A percentile compares a stretch with the other conserved stretches of the same genome.
These are phyloP conservation scores for Fringilla coelebs DNA, from an alignment of 2,797 vertebrate species.

Conservation along the genomic window DNA sequence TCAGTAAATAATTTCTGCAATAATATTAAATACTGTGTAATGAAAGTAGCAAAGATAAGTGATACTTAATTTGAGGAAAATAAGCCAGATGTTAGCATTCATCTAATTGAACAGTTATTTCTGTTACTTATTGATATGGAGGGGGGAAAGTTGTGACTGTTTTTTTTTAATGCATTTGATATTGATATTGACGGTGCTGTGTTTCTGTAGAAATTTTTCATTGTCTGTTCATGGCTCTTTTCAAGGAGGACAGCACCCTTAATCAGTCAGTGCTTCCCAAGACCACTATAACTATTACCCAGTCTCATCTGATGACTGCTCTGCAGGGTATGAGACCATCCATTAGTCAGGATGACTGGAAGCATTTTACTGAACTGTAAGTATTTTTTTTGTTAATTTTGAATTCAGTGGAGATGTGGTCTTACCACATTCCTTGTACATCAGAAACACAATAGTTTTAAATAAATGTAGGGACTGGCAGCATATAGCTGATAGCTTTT, in stretches of 20 bases:
- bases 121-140: background rate
- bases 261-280: conserved; percentile 69
- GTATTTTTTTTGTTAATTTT: conserved; percentile 47
- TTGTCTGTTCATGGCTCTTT: background rate
- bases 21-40: background rate
- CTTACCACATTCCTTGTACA: background rate
- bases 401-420: background rate
- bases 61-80: background rate
- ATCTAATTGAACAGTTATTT: background rate
- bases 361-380: conserved; percentile 87
- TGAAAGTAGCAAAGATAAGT: background rate
- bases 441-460: background rate
- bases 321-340: conserved; percentile 84
- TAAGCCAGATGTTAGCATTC: background rate
- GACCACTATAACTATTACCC: conserved; percentile 75
- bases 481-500: background rate
- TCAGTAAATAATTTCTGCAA: background rate
- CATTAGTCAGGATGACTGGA: conserved; percentile 88
- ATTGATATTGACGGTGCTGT: background rate
- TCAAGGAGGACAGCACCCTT: conserved; percentile 76
- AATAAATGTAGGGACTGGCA: background rate
- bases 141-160: background rate
- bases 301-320: conserved; percentile 82
- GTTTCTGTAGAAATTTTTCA: background rate
- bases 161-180: background rate